A percentile compares a stretch with the other conserved stretches of the same genome.
Evolutionary conservation across 64 coral and sea anemone species (phyloP).

Genomic region (Trachythela sp.): DNA sequence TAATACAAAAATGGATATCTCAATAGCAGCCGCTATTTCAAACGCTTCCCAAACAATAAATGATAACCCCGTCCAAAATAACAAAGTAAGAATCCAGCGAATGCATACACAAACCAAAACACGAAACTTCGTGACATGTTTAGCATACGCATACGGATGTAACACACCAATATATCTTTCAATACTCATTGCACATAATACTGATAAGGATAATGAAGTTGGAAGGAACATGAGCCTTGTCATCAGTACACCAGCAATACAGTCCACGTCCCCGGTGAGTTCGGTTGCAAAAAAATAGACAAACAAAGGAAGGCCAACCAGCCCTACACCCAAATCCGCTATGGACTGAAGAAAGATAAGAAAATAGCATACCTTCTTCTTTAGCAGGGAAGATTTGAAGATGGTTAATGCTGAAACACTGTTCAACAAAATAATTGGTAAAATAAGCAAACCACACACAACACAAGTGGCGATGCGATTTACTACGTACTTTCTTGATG

Average conservation of each 20-base stretch:
- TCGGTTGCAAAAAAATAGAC: background rate
- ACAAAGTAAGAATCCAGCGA: background rate
- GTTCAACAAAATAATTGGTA: background rate
- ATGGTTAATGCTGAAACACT: background rate
- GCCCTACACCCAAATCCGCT: background rate
- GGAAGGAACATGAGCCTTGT: background rate
- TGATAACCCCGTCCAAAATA: background rate
- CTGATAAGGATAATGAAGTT: background rate
- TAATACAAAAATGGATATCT: background rate
- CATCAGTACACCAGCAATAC: background rate
- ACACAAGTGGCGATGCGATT: too few species aligned
- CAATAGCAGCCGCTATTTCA: background rate
- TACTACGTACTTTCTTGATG: too few species aligned
- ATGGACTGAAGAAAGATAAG: background rate
- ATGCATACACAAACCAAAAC: background rate
- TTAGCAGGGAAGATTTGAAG: background rate
- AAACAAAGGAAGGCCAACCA: background rate
- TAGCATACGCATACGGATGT: background rate
- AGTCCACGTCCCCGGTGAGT: background rate
- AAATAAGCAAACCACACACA: too few species aligned
- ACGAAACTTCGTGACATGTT: background rate
- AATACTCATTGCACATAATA: background rate
- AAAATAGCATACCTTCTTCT: background rate
- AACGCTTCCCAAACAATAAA: background rate
- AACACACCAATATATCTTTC: background rate